phyloP scores from a whole-genome alignment of 2,797 vertebrate species.

The Apogon talboti region DNA sequence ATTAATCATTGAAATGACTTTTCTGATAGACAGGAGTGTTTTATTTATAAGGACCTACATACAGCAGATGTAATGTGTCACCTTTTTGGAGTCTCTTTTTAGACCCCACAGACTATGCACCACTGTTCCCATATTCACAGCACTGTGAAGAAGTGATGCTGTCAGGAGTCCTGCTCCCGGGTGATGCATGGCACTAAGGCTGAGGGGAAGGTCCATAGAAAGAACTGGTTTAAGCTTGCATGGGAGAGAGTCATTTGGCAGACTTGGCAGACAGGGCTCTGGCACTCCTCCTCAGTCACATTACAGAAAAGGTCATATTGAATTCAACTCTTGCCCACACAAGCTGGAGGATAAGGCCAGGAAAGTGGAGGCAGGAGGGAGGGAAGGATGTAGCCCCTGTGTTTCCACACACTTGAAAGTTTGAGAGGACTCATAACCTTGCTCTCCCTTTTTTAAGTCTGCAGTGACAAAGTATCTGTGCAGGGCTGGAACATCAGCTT shows the following conservation, averaged over 20 bases:
- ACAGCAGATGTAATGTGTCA: too few relatives aligned
- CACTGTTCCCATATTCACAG: conserved; percentile 2
- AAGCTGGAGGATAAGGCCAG: neutral
- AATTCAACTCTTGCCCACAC: conserved; percentile 44
- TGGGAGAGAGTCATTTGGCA: conserved; percentile 41
- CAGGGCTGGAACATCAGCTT: conserved; percentile 9
- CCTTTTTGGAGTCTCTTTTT: too few relatives aligned
- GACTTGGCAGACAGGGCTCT: conserved; percentile 36
- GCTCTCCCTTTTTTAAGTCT: neutral
- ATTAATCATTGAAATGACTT: neutral
- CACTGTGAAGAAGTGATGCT: conserved; percentile 28
- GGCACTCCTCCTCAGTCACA: conserved; percentile 49
- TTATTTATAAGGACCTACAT: neutral
- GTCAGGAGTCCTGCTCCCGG: conserved; percentile 16
- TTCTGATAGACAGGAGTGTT: conserved; percentile 1
- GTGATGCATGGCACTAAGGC: conserved; percentile 28
- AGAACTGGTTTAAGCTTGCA: conserved; percentile 12
- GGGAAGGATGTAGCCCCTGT: neutral
- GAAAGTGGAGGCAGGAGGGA: neutral
- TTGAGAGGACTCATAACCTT: conserved; percentile 15
- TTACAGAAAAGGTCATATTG: conserved; percentile 48
- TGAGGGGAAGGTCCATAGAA: conserved; percentile 32
- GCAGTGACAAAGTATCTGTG: conserved; percentile 25
- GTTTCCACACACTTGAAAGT: conserved; percentile 15
- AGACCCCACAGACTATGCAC: neutral